Evolutionary conservation across 2,888 invertebrate genomes (phyloP).

Genomic region (Drosophila rubida): DNA sequence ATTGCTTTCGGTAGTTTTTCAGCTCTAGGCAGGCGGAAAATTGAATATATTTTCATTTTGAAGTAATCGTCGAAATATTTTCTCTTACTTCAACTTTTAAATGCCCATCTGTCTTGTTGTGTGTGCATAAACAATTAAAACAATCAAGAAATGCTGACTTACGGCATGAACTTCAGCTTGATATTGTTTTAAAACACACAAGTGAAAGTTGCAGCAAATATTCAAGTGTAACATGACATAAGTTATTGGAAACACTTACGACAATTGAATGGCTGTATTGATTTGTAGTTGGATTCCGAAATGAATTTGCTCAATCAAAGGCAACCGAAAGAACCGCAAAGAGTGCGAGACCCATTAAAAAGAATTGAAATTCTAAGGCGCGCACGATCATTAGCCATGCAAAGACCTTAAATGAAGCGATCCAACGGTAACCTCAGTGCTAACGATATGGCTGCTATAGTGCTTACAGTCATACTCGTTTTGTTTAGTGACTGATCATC

Average conservation of each 20-base stretch:
- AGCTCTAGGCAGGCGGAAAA: conserved; percentile 28
- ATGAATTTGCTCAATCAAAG: neutral
- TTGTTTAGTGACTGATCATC: conserved; percentile 52
- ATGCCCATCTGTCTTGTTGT: neutral
- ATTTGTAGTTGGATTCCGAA: neutral
- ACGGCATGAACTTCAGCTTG: too few species aligned
- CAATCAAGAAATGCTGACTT: too few species aligned
- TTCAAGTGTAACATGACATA: too few species aligned
- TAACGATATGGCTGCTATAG: conserved; percentile 24
- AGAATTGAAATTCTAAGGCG: conserved; percentile 37
- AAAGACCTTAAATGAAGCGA: conserved; percentile 35
- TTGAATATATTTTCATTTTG: conserved; percentile 30
- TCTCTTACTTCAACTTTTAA: conserved; percentile 2
- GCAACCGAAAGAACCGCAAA: neutral
- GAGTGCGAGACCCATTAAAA: neutral
- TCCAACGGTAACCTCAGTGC: conserved; percentile 41
- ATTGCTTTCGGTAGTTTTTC: conserved; percentile 58
- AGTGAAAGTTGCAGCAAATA: too few species aligned
- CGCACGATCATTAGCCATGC: conserved; percentile 29
- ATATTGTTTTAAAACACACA: too few species aligned
- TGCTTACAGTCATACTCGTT: conserved; percentile 11
- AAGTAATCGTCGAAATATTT: conserved; percentile 22
- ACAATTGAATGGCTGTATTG: neutral
- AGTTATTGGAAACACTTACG: neutral
- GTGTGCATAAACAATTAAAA: conserved; percentile 1